A percentile compares a stretch with the other conserved stretches of the same genome.
phyloP scores from a whole-genome alignment of 2,113 vertebrate species.

The Xenopus tropicalis region UCB_Xtro_10.0 CM004445.2:77741501-77742000 shows the following conservation, averaged over 20 bases:
- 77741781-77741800: constrained; percentile 99
- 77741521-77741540: too few species aligned
- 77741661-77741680: too few species aligned
- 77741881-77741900: constrained; percentile 62
- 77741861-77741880: constrained; percentile 76
- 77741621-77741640: too few species aligned
- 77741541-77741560: too few species aligned
- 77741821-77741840: constrained; percentile 96
- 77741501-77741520: too few species aligned
- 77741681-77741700: too few species aligned
- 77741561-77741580: too few species aligned
- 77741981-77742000: constrained; percentile 64
- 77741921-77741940: constrained; percentile 61
- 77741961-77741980: constrained; percentile 60
- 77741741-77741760: neutral
- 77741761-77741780: constrained; percentile 81
- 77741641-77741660: too few species aligned
- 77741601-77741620: too few species aligned
- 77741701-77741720: too few species aligned
- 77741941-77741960: constrained; percentile 67
- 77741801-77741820: constrained; percentile 96
- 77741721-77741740: too few species aligned
- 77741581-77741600: too few species aligned
- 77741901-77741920: constrained; percentile 67
- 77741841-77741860: constrained; percentile 92